phyloP scores from a whole-genome alignment of 2,888 invertebrate species.

The Athalia cordata region DNA sequence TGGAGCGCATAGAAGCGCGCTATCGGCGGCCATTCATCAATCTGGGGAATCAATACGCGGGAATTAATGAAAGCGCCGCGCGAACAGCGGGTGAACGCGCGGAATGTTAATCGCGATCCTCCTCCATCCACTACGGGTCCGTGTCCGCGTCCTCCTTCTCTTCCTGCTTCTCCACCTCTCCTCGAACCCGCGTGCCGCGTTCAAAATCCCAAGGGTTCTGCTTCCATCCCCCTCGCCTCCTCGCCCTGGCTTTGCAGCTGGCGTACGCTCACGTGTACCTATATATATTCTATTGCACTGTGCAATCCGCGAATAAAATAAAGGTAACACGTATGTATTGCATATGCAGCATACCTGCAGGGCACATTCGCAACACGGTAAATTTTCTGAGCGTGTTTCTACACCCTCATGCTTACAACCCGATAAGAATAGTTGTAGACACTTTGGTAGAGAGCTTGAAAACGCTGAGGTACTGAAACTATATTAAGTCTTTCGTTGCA shows the following conservation, averaged over 20 bases:
- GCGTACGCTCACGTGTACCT: constrained; percentile 17
- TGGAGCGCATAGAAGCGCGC: constrained; percentile 70
- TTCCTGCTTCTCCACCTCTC: constrained; percentile 59
- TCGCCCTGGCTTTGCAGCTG: neutral
- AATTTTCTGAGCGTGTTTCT: too few species aligned
- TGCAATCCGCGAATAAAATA: too few species aligned
- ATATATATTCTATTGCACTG: constrained; percentile 4
- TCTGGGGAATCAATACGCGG: constrained; percentile 73
- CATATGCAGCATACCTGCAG: too few species aligned
- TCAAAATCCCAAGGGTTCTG: constrained; percentile 66
- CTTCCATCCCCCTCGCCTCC: constrained; percentile 28
- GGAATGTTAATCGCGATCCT: constrained; percentile 74
- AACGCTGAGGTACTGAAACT: too few species aligned
- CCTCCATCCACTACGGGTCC: constrained; percentile 66
- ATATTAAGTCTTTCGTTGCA: too few species aligned
- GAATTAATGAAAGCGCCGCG: constrained; percentile 74
- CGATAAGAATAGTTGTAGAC: neutral
- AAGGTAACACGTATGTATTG: too few species aligned
- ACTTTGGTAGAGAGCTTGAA: too few species aligned
- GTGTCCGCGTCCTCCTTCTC: constrained; percentile 57
- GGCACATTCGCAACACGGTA: too few species aligned
- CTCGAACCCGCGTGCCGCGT: constrained; percentile 65
- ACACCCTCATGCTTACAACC: neutral
- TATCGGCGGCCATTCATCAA: constrained; percentile 74
- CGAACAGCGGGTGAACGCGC: constrained; percentile 73